Conservation (phyloP, 1,140 invertebrate genomes). For the Atopsyche davidsoni region DNA sequence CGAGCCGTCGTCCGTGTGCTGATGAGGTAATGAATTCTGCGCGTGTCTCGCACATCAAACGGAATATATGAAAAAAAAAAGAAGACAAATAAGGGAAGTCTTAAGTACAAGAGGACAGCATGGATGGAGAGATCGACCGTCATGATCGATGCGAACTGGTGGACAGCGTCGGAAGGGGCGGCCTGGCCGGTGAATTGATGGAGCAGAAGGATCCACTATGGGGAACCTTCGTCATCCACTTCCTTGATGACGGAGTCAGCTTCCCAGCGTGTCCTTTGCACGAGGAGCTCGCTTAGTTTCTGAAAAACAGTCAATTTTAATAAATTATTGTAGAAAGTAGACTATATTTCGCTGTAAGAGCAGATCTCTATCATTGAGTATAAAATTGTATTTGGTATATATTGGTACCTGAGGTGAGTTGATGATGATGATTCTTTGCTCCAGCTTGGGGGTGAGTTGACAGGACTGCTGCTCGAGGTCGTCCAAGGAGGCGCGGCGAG, state of each 20-base stretch:
- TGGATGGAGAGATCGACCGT: too few relatives aligned
- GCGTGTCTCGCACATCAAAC: too few relatives aligned
- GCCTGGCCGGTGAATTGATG: too few relatives aligned
- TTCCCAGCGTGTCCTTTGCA: slow-evolving; percentile 51
- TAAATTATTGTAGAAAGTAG: neutral
- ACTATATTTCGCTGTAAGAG: too few relatives aligned
- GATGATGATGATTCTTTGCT: slow-evolving; percentile 69
- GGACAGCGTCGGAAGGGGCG: too few relatives aligned
- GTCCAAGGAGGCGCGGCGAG: slow-evolving; percentile 65
- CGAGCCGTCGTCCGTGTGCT: too few relatives aligned
- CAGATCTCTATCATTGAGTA: neutral
- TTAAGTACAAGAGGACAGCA: too few relatives aligned
- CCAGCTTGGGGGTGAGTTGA: slow-evolving; percentile 65
- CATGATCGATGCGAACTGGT: too few relatives aligned
- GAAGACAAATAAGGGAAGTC: too few relatives aligned
- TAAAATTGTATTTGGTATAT: neutral
- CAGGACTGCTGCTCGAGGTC: slow-evolving; percentile 71
- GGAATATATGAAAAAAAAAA: too few relatives aligned
- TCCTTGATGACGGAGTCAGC: slow-evolving; percentile 56
- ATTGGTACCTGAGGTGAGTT: slow-evolving; percentile 57
- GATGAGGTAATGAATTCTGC: too few relatives aligned
- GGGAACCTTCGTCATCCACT: slow-evolving; percentile 51
- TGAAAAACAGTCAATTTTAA: slow-evolving; percentile 35
- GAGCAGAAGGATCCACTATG: too few relatives aligned
- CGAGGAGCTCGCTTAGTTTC: slow-evolving; percentile 50